Evolutionary conservation across 2,888 invertebrate genomes (phyloP), one percentile per base, ranked within the genome.

Genomic region (Dugesia japonica): DNA sequence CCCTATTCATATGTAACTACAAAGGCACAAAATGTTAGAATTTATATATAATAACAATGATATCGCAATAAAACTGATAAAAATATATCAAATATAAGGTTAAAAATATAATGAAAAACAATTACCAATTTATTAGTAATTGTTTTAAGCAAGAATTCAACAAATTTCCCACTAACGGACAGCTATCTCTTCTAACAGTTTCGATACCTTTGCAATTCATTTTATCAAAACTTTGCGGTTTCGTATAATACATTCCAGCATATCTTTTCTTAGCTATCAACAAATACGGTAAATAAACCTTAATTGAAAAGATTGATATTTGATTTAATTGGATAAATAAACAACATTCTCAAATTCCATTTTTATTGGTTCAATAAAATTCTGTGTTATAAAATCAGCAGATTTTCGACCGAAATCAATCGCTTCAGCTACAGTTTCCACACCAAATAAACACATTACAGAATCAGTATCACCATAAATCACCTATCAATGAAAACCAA

Each of bases 381-480:
- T 92, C 0, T 88, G 85, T 71, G 92, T 91, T 7, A 99, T 94
- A 84, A 88, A 89, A 76, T 90, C 91, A 0, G 98, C 98, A 0
- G 98, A 98, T 85, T 97, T 92, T 82, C 88, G 88, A 0, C 95
- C 97, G 72, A 97, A 86, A 81, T 91, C 89, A 94, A 98, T 97
- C 78, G 94, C 92, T 81, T 91, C 90, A 80, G 90, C 91, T 26
- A 98, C 88, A 0, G 90, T 89, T 82, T 90, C 89, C 0, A 92
- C 92, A 76, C 95, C 94, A 87, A 99, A 99, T 84, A 94, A 93
- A 7, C 98, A 92, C 98, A 99, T 99, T 1, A 99, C 98, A 1
- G 98, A 99, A 87, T 99, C 98, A 0, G 98, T 99, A 83, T 99
- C 98, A 73, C 98, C 98, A 84, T 99, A 99, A 82, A 99, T 92